phyloP scores from a whole-genome alignment of 2,797 vertebrate genomes.

The Coregonus suidteri region DNA sequence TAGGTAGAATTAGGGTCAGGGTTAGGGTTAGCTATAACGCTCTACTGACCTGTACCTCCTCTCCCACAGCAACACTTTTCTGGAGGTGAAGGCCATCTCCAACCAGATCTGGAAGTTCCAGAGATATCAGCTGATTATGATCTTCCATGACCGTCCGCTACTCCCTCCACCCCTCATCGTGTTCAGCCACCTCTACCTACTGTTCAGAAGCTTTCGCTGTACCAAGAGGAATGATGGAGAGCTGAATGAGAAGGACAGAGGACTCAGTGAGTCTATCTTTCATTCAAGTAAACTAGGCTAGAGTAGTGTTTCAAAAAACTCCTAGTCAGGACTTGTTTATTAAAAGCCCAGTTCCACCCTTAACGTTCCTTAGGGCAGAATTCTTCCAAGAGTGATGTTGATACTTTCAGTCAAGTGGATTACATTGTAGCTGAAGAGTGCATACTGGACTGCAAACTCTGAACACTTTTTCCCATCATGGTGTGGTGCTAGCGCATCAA shows the following conservation, averaged over 20 bases:
- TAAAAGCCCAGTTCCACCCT: not conserved
- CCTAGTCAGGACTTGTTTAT: too few species aligned
- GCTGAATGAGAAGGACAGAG: constrained; percentile 90
- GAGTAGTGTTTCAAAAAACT: too few species aligned
- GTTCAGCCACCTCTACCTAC: constrained; percentile 93
- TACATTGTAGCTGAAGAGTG: not conserved
- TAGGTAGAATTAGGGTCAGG: too few species aligned
- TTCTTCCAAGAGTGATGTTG: not conserved
- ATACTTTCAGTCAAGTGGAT: not conserved
- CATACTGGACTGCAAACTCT: not conserved
- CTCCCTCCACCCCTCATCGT: constrained; percentile 98
- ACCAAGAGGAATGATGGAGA: constrained; percentile 82
- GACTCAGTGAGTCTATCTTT: constrained; percentile 82
- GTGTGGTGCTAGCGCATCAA: not conserved
- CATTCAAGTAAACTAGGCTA: not conserved
- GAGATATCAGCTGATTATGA: constrained; percentile 98
- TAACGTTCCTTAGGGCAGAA: not conserved
- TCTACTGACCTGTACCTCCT: constrained; percentile 4
- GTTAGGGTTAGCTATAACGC: not conserved
- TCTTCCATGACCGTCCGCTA: constrained; percentile 95
- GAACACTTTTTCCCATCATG: not conserved
- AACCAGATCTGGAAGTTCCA: constrained; percentile 99
- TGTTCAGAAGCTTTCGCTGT: constrained; percentile 81
- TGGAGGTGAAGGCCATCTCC: constrained; percentile 98
- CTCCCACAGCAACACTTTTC: constrained; percentile 92